Evolutionary conservation across 2,797 vertebrate genomes (phyloP).

Genomic region (Platalea minor): DNA sequence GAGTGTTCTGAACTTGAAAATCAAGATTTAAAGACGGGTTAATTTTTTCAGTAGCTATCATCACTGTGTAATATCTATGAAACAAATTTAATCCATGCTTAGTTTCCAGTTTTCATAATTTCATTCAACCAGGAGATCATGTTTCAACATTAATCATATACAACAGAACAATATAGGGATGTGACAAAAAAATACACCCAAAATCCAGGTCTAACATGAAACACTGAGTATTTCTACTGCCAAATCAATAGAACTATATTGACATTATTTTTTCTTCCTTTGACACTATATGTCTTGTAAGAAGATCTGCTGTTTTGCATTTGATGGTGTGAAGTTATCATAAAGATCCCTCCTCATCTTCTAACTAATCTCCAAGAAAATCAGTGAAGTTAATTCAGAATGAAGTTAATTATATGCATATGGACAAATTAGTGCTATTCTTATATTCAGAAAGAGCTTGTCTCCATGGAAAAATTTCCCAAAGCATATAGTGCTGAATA

Average conservation of each 20-base stretch:
- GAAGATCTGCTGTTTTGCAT: background rate
- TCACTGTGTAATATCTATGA: background rate
- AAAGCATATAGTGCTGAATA: conserved; percentile 21
- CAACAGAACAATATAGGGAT: background rate
- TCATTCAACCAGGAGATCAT: background rate
- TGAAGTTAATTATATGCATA: background rate
- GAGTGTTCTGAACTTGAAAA: background rate
- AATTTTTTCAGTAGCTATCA: background rate
- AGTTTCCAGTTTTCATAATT: background rate
- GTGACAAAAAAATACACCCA: background rate
- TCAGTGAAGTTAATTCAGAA: background rate
- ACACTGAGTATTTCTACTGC: background rate
- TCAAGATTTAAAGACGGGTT: background rate
- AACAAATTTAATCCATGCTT: background rate
- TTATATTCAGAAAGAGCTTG: background rate
- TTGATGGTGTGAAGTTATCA: background rate
- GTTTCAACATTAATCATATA: background rate
- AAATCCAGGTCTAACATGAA: background rate
- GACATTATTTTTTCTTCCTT: background rate
- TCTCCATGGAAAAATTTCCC: background rate
- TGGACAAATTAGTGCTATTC: conserved; percentile 20
- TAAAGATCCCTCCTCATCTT: background rate
- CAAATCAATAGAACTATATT: background rate
- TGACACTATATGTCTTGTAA: background rate
- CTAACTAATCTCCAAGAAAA: background rate